These are phyloP conservation scores for Erethizon dorsatum DNA, from an alignment of 2,797 vertebrate species.

Conservation along the genomic window DNA sequence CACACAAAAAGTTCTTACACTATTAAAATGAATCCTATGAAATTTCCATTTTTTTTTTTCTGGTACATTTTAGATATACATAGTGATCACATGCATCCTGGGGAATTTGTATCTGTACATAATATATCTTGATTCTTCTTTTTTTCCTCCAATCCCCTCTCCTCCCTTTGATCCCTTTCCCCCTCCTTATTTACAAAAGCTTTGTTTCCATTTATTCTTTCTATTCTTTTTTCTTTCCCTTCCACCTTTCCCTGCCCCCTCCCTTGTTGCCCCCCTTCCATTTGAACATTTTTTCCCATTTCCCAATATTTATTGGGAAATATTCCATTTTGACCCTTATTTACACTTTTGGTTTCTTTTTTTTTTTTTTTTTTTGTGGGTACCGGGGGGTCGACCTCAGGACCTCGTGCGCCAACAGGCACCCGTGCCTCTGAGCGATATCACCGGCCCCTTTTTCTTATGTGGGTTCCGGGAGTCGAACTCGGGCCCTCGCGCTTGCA, in stretches of 20 bases:
- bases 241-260: no score
- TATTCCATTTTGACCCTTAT: background rate
- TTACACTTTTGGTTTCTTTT: background rate
- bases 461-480: no score
- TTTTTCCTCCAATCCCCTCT: background rate
- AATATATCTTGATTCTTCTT: background rate
- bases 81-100: background rate
- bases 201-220: background rate
- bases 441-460: no score
- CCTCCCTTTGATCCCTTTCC: background rate
- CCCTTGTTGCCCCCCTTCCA: background rate
- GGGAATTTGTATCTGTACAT: background rate
- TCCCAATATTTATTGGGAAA: background rate
- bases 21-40: background rate
- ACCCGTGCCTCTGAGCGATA: no score
- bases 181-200: background rate
- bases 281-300: background rate
- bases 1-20: background rate
- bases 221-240: background rate
- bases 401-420: no score
- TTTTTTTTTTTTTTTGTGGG: no score
- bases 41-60: background rate
- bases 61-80: background rate
- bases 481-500: no score
- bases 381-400: no score